Evolutionary conservation across 2,888 invertebrate species (phyloP).

Genomic region (Polietes domitor): DNA sequence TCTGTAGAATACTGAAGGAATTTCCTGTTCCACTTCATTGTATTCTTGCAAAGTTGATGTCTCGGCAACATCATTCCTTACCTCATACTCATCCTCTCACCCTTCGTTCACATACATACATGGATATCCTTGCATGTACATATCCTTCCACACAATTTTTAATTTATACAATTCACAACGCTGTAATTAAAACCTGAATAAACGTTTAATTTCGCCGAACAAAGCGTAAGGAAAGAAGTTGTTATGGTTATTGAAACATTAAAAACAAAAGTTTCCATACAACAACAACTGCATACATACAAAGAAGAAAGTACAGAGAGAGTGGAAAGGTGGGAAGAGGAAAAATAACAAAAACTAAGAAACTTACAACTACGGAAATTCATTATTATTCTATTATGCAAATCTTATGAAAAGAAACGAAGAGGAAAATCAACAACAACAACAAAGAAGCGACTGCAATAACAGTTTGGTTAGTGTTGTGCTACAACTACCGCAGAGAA

Average conservation of each 20-base stretch:
- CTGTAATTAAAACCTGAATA: not conserved
- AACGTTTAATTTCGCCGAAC: slow-evolving; percentile 19
- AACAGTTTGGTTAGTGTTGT: not conserved
- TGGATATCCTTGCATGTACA: too few relatives aligned
- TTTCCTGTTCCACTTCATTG: too few relatives aligned
- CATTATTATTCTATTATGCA: slow-evolving; percentile 63
- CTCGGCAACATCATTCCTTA: too few relatives aligned
- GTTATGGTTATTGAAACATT: slow-evolving; percentile 47
- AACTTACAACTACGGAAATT: slow-evolving; percentile 41
- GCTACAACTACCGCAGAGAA: too few relatives aligned
- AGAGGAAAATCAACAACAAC: not conserved
- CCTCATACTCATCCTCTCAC: not conserved
- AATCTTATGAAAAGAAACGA: slow-evolving; percentile 29
- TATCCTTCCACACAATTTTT: too few relatives aligned
- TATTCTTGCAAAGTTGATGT: too few relatives aligned
- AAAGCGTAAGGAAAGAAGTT: not conserved
- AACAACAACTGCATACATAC: not conserved
- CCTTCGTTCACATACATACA: too few relatives aligned
- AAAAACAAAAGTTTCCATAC: slow-evolving; percentile 13
- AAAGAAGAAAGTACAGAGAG: too few relatives aligned
- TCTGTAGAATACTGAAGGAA: too few relatives aligned
- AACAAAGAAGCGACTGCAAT: not conserved
- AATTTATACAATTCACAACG: not conserved
- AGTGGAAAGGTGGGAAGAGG: not conserved
- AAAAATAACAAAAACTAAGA: not conserved